Evolutionary conservation across 2,113 vertebrate genomes (phyloP).

Genomic region (Forbesichthys agassizii): DNA sequence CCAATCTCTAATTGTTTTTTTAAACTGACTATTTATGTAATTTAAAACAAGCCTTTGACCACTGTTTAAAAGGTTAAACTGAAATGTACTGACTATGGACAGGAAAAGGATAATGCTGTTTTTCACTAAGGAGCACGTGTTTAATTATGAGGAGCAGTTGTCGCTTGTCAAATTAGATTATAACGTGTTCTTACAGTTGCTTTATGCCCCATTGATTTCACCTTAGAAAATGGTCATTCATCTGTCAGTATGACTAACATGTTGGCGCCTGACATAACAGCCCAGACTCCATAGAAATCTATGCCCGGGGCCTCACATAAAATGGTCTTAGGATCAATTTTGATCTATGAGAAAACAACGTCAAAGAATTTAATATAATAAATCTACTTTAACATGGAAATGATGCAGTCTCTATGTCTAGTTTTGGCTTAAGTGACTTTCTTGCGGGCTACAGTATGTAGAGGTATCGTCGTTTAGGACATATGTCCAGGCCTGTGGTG

Average conservation of each 20-base stretch:
- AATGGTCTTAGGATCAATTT: no score
- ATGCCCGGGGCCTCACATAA: not conserved
- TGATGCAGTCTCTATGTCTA: no score
- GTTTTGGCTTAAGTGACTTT: no score
- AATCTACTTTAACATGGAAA: no score
- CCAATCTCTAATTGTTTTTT: no score
- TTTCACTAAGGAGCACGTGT: constrained; percentile 27
- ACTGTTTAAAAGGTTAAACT: not conserved
- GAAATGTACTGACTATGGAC: not conserved
- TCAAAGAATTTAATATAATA: no score
- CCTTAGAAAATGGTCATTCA: constrained; percentile 51
- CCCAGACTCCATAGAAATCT: constrained; percentile 14
- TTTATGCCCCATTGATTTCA: constrained; percentile 63
- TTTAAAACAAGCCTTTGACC: not conserved
- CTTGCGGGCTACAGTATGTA: no score
- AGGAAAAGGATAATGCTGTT: not conserved
- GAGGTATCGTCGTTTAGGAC: no score
- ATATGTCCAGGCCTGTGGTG: no score
- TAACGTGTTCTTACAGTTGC: constrained; percentile 56
- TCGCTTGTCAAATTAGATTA: constrained; percentile 61
- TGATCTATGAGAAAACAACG: no score
- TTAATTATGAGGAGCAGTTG: constrained; percentile 29
- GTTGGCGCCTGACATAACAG: constrained; percentile 16
- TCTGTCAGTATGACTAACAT: constrained; percentile 46
- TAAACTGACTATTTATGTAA: no score